Evolutionary conservation across 2,797 vertebrate species (phyloP).

Genomic region (Epinephelus coioides): DNA sequence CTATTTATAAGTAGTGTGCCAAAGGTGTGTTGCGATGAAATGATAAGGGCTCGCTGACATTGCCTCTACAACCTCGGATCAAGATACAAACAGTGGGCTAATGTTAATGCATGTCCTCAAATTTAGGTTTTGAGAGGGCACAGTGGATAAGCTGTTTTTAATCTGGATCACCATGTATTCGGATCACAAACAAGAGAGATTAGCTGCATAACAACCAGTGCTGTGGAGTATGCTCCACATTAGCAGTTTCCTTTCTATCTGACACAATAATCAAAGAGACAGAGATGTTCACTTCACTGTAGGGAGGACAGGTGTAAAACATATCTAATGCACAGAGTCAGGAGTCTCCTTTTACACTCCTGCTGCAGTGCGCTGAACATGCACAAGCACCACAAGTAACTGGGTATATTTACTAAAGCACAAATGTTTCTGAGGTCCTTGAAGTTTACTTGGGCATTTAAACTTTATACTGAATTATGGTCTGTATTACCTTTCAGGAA

Average conservation of each 20-base stretch:
- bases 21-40: conserved; percentile 1
- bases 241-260: not conserved
- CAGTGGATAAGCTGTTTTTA: conserved; percentile 8
- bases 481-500: not conserved
- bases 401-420: too few relatives aligned
- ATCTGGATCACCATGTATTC: conserved; percentile 27
- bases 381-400: too few relatives aligned
- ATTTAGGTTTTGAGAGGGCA: conserved; percentile 25
- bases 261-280: not conserved
- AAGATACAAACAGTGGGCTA: conserved; percentile 1
- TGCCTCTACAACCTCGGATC: conserved; percentile 1
- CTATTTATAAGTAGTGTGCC: not conserved
- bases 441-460: too few relatives aligned
- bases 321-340: too few relatives aligned
- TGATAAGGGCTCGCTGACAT: not conserved
- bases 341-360: too few relatives aligned
- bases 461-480: too few relatives aligned
- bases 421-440: too few relatives aligned
- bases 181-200: conserved; percentile 36
- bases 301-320: too few relatives aligned
- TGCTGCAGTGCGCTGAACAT: too few relatives aligned
- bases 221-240: not conserved
- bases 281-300: too few relatives aligned
- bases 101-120: not conserved
- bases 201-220: not conserved